A percentile compares a stretch with the other conserved stretches of the same genome.
These are phyloP conservation scores for Anodontia alba DNA, from an alignment of 2,888 invertebrate species.

Conservation along the genomic window DNA sequence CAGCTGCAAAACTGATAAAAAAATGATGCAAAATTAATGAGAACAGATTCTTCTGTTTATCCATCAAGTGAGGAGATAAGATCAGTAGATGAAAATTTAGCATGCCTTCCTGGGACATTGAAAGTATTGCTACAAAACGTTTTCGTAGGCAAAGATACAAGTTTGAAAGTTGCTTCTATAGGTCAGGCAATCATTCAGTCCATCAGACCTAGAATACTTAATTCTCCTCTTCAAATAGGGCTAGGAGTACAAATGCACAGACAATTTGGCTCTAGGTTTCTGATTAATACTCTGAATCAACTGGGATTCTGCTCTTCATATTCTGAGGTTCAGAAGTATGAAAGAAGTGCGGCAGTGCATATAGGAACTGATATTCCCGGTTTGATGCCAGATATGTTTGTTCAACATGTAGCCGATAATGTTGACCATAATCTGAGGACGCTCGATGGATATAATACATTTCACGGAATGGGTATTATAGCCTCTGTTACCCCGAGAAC, in stretches of 20 bases:
- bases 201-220: constrained; percentile 38
- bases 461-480: constrained; percentile 74
- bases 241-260: constrained; percentile 59
- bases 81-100: constrained; percentile 10
- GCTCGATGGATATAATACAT: constrained; percentile 66
- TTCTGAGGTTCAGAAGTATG: constrained; percentile 59
- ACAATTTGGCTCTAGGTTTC: constrained; percentile 50
- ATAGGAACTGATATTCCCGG: constrained; percentile 36
- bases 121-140: background rate
- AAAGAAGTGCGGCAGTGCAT: constrained; percentile 55
- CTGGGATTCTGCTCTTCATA: constrained; percentile 63
- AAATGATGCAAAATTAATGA: constrained; percentile 45
- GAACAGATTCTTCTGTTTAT: background rate
- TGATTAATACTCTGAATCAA: constrained; percentile 59
- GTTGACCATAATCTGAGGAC: constrained; percentile 70
- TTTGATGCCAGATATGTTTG: constrained; percentile 23
- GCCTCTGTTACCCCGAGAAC: constrained; percentile 59
- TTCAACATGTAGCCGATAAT: constrained; percentile 70
- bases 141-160: constrained; percentile 8
- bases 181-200: constrained; percentile 65
- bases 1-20: constrained; percentile 57
- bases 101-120: constrained; percentile 4
- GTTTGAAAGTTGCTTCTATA: constrained; percentile 49
- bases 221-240: constrained; percentile 59
- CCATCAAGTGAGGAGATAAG: constrained; percentile 19